A percentile compares a stretch with the other conserved stretches of the same genome.
phyloP scores from a whole-genome alignment of 2,113 vertebrate genomes.

The Ancistrus triradiatus region DNA sequence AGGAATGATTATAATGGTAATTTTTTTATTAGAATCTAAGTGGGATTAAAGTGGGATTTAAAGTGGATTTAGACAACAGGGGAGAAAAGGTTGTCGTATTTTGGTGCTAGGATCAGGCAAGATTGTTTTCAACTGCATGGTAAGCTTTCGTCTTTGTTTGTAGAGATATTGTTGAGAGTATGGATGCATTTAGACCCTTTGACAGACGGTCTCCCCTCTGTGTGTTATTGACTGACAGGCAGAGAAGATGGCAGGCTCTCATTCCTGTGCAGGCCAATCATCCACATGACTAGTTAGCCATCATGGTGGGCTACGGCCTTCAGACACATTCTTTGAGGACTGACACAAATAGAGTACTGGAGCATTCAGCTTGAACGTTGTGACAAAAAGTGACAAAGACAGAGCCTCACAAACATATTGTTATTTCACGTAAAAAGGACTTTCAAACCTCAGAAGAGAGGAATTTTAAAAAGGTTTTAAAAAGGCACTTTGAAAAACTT shows the following conservation, averaged over 20 bases:
- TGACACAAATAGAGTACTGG: conserved; percentile 53
- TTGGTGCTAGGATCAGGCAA: background rate
- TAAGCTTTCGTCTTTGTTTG: conserved; percentile 27
- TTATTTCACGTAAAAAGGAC: conserved; percentile 36
- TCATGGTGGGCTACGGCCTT: conserved; percentile 36
- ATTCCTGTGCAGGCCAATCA: conserved; percentile 48
- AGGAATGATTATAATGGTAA: too few relatives aligned
- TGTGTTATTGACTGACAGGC: conserved; percentile 43
- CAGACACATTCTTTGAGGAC: conserved; percentile 42
- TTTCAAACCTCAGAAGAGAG: conserved; percentile 1
- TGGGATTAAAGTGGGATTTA: too few relatives aligned
- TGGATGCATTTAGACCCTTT: conserved; percentile 41
- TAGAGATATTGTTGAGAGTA: conserved; percentile 30
- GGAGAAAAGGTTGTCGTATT: background rate
- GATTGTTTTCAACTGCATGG: conserved; percentile 19
- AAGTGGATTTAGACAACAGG: too few relatives aligned
- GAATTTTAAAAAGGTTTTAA: too few relatives aligned
- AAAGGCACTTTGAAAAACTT: too few relatives aligned
- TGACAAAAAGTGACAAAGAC: conserved; percentile 48
- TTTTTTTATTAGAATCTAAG: too few relatives aligned
- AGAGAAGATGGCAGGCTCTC: conserved; percentile 42
- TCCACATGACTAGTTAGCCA: conserved; percentile 54
- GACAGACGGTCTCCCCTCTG: conserved; percentile 35
- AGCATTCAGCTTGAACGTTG: conserved; percentile 44
- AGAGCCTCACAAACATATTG: conserved; percentile 26